Evolutionary conservation across 2,797 vertebrate species (phyloP), one percentile per base, ranked within the genome.

Genomic region (Labeo calbasu): DNA sequence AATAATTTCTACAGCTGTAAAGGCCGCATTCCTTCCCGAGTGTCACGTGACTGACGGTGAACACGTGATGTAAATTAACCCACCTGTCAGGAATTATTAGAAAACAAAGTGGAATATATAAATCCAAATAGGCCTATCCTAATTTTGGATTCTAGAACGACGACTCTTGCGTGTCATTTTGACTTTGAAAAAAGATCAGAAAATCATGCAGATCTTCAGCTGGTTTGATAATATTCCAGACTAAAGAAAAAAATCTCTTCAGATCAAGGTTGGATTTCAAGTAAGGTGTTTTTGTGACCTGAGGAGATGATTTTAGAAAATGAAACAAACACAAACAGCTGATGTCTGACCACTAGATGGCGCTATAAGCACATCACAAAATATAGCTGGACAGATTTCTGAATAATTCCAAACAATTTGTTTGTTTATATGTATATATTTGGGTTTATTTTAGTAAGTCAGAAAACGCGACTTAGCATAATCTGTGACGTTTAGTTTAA

Each of bases 341-440:
- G 32, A 13, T 2, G 2, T 17, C 6, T 84, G 11, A 36, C 51
- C 77, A 36, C 72, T 3, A 80, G 86, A 59, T 51, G 86, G 40
- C 77, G 72, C 70, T 59, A 10, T 19, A 10, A 21, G 51, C n/a
- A 4, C 63, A 79, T 8, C 61, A 5, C 10, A 8, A 59, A 5
- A n/a, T 13, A 17, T 17, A 17, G 14, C 5, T 32, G 28, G 28
- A 32, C 28, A 32, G 28, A 32, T 32, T 32, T 4, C 23, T 32
- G 25, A 17, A 28, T 3, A 1, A 61, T 46, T 5, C 5, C 8
- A 3, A n/a, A 1, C 13, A 7, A 19, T 17, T 28, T 9, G 6
- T 46, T 28, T 9, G 40, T 46, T 46, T 46, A 0, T 9, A 28
- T 8, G 25, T 0, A 48, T 28, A 46, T 19, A 25, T 46, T 11